A percentile compares a stretch with the other conserved stretches of the same genome.
phyloP scores from a whole-genome alignment of 2,797 vertebrate genomes.

The Lagodon rhomboides region DNA sequence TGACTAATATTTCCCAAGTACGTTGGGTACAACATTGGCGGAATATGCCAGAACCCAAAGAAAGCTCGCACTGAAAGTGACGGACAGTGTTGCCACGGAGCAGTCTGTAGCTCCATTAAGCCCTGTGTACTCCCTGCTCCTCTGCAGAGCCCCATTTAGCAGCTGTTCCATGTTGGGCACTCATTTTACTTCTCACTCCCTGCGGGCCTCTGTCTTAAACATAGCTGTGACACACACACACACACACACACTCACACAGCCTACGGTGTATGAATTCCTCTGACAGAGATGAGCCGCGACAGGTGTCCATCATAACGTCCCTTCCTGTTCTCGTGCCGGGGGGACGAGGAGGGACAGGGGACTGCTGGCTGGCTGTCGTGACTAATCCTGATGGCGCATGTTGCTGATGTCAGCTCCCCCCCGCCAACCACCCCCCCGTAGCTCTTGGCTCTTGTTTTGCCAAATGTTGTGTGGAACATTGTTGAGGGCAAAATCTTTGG shows the following conservation, averaged over 20 bases:
- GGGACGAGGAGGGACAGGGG: slow-evolving; percentile 35
- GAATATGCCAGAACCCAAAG: slow-evolving; percentile 34
- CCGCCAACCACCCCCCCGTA: background rate
- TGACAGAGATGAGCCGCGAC: slow-evolving; percentile 71
- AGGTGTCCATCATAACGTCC: slow-evolving; percentile 73
- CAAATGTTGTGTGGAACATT: slow-evolving; percentile 53
- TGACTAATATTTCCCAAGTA: slow-evolving; percentile 39
- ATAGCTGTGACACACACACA: slow-evolving; percentile 38
- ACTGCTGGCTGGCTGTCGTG: slow-evolving; percentile 57
- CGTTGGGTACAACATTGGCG: slow-evolving; percentile 21
- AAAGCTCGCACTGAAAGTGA: slow-evolving; percentile 32
- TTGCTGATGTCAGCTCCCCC: slow-evolving; percentile 62
- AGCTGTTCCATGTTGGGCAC: slow-evolving; percentile 71
- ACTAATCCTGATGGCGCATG: slow-evolving; percentile 58
- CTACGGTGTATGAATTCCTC: slow-evolving; percentile 20
- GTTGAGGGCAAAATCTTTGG: slow-evolving; percentile 33
- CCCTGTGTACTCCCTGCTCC: slow-evolving; percentile 28
- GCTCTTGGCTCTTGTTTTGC: slow-evolving; percentile 47
- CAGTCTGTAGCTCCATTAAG: slow-evolving; percentile 46
- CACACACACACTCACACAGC: slow-evolving; percentile 34
- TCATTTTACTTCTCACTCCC: slow-evolving; percentile 55
- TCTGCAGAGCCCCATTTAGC: slow-evolving; percentile 64
- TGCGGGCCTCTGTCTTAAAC: slow-evolving; percentile 62
- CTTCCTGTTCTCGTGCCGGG: slow-evolving; percentile 39
- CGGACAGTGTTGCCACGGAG: slow-evolving; percentile 42